Conservation (phyloP, 2,797 vertebrate genomes). For the Cyprinella venusta region DNA sequence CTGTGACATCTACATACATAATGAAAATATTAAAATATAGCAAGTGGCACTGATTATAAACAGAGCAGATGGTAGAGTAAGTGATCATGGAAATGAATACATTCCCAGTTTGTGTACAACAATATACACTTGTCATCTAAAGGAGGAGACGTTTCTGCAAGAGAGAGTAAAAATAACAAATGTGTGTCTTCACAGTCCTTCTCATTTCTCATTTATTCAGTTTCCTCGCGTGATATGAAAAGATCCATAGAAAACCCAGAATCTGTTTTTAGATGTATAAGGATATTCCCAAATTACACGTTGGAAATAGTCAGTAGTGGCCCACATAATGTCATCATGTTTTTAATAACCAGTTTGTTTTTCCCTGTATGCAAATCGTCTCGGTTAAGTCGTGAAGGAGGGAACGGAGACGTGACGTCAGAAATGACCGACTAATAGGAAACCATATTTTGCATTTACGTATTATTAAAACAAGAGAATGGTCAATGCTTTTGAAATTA, state of each 20-base stretch:
- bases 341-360: not conserved
- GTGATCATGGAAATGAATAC: not conserved
- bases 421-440: too few relatives aligned
- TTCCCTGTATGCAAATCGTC: conserved; percentile 3
- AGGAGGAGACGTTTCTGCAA: not conserved
- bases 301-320: not conserved
- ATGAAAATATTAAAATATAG: conserved; percentile 3
- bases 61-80: not conserved
- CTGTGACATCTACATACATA: not conserved
- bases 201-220: not conserved
- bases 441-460: conserved; percentile 17
- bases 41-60: too few relatives aligned
- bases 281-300: conserved; percentile 3
- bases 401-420: too few relatives aligned
- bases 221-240: not conserved
- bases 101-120: not conserved
- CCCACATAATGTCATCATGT: not conserved
- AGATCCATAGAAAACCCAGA: conserved; percentile 2
- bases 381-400: too few relatives aligned
- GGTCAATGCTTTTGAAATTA: not conserved
- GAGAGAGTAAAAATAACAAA: not conserved
- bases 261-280: not conserved
- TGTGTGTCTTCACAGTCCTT: not conserved
- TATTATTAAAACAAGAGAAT: not conserved
- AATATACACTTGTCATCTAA: not conserved